A percentile compares a stretch with the other conserved stretches of the same genome.
Conservation (phyloP, 2,888 invertebrate genomes). For the Nemotelus pantherinus region DNA sequence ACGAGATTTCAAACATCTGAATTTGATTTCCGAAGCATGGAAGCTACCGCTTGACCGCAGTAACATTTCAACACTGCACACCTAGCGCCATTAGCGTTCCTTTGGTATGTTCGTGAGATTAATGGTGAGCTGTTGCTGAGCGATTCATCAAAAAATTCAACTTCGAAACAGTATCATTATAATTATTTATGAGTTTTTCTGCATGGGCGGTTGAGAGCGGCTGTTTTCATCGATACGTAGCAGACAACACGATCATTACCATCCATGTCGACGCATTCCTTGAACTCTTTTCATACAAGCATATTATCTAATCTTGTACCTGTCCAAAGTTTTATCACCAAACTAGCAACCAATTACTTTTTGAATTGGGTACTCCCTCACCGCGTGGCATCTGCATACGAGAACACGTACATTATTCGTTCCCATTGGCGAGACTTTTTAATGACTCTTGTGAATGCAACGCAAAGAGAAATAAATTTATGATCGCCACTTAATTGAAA, state of each 20-base stretch:
- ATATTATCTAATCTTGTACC: slow-evolving; percentile 26
- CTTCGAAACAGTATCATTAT: slow-evolving; percentile 33
- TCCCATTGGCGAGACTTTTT: slow-evolving; percentile 7
- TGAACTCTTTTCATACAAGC: background rate
- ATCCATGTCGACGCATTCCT: background rate
- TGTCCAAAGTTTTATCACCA: slow-evolving; percentile 35
- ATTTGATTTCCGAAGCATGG: slow-evolving; percentile 8
- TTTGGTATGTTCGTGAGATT: slow-evolving; percentile 21
- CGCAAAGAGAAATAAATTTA: slow-evolving; percentile 25
- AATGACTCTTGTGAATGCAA: slow-evolving; percentile 22
- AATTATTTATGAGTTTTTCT: slow-evolving; percentile 19
- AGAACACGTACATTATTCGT: no score
- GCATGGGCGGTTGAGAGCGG: background rate
- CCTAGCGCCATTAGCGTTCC: slow-evolving; percentile 25
- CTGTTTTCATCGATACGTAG: background rate
- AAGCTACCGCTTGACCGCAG: background rate
- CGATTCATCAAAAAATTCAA: slow-evolving; percentile 34
- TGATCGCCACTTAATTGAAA: slow-evolving; percentile 43
- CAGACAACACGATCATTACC: slow-evolving; percentile 15
- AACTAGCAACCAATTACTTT: slow-evolving; percentile 20
- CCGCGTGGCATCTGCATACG: background rate
- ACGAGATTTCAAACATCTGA: slow-evolving; percentile 13
- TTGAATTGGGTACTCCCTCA: background rate
- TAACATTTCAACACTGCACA: slow-evolving; percentile 28
- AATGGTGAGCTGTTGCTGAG: slow-evolving; percentile 20